phyloP scores from a whole-genome alignment of 2,113 vertebrate species.

The Semnopithecus entellus region DNA sequence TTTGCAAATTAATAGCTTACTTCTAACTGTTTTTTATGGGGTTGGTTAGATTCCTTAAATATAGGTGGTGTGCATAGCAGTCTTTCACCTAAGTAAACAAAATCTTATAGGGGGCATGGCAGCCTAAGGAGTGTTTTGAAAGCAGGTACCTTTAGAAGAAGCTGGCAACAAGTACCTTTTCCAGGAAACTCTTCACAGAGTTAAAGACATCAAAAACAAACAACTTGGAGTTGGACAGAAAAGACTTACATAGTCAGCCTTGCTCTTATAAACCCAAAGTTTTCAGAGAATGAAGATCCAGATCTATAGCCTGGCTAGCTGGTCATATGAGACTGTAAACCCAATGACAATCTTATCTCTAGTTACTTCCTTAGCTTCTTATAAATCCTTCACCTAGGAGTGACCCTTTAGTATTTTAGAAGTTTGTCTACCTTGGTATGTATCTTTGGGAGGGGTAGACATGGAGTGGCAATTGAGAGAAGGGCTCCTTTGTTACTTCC shows the following conservation, averaged over 20 bases:
- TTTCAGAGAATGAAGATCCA: background rate
- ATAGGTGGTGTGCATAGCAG: background rate
- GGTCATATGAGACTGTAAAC: background rate
- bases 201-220: background rate
- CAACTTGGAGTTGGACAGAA: background rate
- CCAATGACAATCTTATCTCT: background rate
- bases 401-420: background rate
- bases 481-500: background rate
- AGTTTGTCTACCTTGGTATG: rapidly evolving
- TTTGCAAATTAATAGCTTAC: background rate
- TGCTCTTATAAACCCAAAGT: background rate
- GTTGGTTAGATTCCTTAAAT: background rate
- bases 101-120: rapidly evolving
- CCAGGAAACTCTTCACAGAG: background rate
- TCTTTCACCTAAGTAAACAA: background rate
- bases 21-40: background rate
- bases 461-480: background rate
- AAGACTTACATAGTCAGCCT: background rate
- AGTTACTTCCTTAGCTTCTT: background rate
- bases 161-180: background rate
- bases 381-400: background rate
- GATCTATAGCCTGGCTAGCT: background rate
- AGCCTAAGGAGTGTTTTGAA: background rate
- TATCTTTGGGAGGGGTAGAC: background rate
- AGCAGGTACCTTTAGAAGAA: background rate